phyloP scores from a whole-genome alignment of 2,797 vertebrate genomes.

The Coracias cyanogaster region DNA sequence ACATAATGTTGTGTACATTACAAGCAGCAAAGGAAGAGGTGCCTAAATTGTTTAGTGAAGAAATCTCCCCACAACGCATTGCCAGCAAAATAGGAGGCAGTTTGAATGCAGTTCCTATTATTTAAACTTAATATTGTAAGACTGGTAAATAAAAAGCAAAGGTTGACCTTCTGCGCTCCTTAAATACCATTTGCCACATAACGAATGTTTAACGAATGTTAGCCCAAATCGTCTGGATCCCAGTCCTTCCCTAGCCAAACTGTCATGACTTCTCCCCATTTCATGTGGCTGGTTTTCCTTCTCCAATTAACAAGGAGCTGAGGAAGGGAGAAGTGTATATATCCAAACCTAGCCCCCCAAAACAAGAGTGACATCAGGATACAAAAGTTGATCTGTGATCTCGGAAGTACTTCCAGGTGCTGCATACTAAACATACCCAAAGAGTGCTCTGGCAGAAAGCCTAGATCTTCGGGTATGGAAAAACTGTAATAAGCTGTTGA shows the following conservation, averaged over 20 bases:
- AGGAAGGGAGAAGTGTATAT: not conserved
- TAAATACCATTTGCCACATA: not conserved
- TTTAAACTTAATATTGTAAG: not conserved
- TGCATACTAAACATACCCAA: conserved; percentile 55
- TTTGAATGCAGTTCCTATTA: not conserved
- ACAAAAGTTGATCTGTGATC: conserved; percentile 4
- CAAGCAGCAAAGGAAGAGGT: not conserved
- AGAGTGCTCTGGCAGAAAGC: conserved; percentile 62
- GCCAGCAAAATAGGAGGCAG: not conserved
- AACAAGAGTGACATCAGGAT: not conserved
- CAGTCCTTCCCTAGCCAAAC: not conserved
- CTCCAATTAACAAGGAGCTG: not conserved
- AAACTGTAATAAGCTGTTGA: conserved; percentile 68
- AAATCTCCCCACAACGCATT: not conserved
- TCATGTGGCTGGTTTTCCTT: not conserved
- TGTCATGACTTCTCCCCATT: not conserved
- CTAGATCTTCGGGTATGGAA: conserved; percentile 49
- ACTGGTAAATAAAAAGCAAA: not conserved
- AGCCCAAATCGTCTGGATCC: not conserved
- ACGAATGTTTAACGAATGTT: not conserved
- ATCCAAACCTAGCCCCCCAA: not conserved
- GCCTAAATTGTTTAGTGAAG: not conserved
- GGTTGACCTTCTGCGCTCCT: not conserved
- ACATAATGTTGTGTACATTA: not conserved
- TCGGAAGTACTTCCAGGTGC: conserved; percentile 69